These are phyloP conservation scores for Melieria picta DNA, from an alignment of 2,888 invertebrate species.

Conservation along the genomic window DNA sequence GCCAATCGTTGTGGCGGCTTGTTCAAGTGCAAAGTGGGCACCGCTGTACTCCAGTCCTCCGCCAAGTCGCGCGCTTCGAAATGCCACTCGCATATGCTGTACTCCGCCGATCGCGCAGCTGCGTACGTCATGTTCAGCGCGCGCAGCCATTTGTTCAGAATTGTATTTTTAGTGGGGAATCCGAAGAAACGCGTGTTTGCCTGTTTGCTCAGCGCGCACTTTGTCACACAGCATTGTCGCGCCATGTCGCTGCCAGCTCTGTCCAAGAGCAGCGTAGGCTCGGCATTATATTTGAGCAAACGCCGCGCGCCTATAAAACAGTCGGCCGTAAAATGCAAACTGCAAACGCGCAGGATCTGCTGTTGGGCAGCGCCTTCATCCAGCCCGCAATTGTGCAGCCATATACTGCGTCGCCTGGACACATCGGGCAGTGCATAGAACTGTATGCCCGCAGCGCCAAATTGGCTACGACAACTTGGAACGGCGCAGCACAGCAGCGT, in stretches of 20 bases:
- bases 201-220: slow-evolving; percentile 15
- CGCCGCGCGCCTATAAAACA: slow-evolving; percentile 36
- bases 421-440: slow-evolving; percentile 44
- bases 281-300: slow-evolving; percentile 34
- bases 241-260: slow-evolving; percentile 5
- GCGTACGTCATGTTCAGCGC: slow-evolving; percentile 36
- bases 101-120: slow-evolving; percentile 31
- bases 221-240: slow-evolving; percentile 28
- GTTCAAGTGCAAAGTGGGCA: slow-evolving; percentile 52
- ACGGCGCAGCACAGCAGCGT: slow-evolving; percentile 29
- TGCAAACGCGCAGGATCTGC: slow-evolving; percentile 32
- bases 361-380: not conserved
- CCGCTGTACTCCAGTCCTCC: slow-evolving; percentile 12
- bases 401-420: slow-evolving; percentile 33
- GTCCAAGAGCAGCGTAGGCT: slow-evolving; percentile 40
- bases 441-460: slow-evolving; percentile 25
- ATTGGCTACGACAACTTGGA: slow-evolving; percentile 26
- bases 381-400: slow-evolving; percentile 39
- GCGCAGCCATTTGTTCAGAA: slow-evolving; percentile 35
- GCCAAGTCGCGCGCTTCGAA: slow-evolving; percentile 29
- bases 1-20: slow-evolving; percentile 29
- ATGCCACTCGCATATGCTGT: slow-evolving; percentile 38
- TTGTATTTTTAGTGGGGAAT: slow-evolving; percentile 32
- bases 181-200: slow-evolving; percentile 19
- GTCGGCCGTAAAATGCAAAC: slow-evolving; percentile 34